Evolutionary conservation across 2,888 invertebrate species (phyloP).

Genomic region (Melinaea menophilus): DNA sequence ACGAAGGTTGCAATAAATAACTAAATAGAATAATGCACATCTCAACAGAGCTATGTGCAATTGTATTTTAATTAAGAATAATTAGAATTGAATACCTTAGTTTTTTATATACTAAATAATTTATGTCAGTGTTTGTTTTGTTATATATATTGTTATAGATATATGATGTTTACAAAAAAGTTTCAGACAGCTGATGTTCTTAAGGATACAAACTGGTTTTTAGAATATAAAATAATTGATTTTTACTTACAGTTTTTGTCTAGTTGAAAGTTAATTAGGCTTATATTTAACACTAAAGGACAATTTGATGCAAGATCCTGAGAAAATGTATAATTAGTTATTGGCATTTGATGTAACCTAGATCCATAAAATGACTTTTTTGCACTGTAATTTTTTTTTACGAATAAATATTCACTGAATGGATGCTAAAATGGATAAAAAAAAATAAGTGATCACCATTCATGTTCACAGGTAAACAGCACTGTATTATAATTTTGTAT

Average conservation of each 20-base stretch:
- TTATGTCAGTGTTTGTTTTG: no score
- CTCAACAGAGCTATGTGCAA: no score
- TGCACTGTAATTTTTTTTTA: conserved; percentile 2
- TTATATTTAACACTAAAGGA: conserved; percentile 1
- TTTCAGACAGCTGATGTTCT: conserved; percentile 1
- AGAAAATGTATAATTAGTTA: conserved; percentile 19
- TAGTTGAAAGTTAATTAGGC: not conserved
- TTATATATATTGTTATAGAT: no score
- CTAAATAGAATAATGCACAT: no score
- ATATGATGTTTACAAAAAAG: no score
- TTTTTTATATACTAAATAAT: no score
- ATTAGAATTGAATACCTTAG: no score
- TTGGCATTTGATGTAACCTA: conserved; percentile 15
- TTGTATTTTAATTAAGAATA: no score
- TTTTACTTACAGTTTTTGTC: not conserved
- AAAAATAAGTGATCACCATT: conserved; percentile 31
- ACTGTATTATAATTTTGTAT: conserved; percentile 49
- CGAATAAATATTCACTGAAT: not conserved
- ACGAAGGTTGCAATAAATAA: no score
- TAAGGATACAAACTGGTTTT: not conserved
- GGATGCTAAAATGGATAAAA: conserved; percentile 15
- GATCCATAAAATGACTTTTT: conserved; percentile 9
- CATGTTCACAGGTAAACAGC: conserved; percentile 47
- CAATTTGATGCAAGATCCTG: conserved; percentile 14
- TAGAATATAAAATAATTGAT: not conserved